These are phyloP conservation scores for Pristis pectinata DNA, from an alignment of 2,797 vertebrate species.

Conservation along the genomic window DNA sequence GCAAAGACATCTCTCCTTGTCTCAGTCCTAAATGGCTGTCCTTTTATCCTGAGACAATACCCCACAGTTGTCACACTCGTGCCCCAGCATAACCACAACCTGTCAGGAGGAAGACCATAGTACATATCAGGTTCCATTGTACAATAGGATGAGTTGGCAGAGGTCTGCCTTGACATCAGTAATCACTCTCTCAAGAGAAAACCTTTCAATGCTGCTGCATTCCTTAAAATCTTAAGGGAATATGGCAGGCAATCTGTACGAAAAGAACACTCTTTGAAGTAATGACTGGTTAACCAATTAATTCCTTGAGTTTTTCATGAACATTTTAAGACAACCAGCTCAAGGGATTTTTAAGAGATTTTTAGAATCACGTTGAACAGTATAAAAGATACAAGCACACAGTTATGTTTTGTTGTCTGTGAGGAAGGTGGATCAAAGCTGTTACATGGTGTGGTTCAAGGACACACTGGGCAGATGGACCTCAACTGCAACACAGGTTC, in stretches of 20 bases:
- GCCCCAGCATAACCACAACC: background rate
- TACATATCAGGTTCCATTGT: background rate
- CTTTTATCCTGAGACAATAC: no score
- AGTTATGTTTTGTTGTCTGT: background rate
- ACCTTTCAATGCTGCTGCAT: background rate
- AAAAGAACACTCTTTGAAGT: no score
- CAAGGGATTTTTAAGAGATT: background rate
- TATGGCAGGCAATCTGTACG: background rate
- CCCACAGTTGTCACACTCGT: background rate
- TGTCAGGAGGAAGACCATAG: background rate
- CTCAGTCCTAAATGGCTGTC: no score
- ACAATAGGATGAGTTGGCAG: background rate
- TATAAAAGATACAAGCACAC: background rate
- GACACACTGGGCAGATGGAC: no score
- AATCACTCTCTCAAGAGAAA: background rate
- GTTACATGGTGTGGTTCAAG: background rate
- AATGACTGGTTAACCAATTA: slow-evolving; percentile 17
- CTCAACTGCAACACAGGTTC: background rate
- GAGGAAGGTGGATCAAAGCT: background rate
- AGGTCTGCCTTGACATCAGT: background rate
- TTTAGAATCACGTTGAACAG: background rate
- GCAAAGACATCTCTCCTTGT: no score
- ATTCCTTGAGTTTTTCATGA: background rate
- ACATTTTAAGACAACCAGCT: background rate
- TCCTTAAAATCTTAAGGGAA: background rate